Evolutionary conservation across 2,888 invertebrate species (phyloP).

Genomic region (Calliphora vomitoria): DNA sequence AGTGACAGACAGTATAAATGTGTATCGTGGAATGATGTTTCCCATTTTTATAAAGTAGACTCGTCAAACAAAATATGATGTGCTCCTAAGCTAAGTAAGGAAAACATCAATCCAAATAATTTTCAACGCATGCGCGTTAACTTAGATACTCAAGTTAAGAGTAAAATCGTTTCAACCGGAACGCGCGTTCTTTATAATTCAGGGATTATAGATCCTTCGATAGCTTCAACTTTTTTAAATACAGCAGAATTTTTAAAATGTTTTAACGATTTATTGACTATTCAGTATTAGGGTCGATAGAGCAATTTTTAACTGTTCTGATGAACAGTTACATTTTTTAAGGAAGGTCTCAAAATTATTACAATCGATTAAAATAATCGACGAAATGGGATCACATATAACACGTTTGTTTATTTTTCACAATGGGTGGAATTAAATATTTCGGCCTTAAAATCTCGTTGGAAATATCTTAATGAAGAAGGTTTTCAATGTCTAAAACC

Average conservation of each 20-base stretch:
- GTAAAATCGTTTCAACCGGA: slow-evolving; percentile 22
- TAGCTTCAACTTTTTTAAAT: slow-evolving; percentile 19
- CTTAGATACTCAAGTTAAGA: slow-evolving; percentile 29
- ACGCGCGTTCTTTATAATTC: neutral
- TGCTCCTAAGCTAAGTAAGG: slow-evolving; percentile 34
- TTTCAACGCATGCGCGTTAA: slow-evolving; percentile 54
- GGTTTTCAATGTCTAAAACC: slow-evolving; percentile 14
- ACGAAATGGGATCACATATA: neutral
- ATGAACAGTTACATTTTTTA: slow-evolving; percentile 23
- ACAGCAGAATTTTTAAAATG: slow-evolving; percentile 44
- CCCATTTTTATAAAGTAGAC: slow-evolving; percentile 19
- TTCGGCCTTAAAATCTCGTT: slow-evolving; percentile 15
- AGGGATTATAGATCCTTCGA: slow-evolving; percentile 10
- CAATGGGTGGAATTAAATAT: slow-evolving; percentile 8
- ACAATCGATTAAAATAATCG: neutral
- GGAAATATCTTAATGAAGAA: neutral
- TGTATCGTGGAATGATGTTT: slow-evolving; percentile 1
- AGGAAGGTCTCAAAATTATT: neutral
- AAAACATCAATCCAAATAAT: slow-evolving; percentile 40
- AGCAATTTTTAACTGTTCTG: neutral
- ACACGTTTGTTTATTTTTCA: neutral
- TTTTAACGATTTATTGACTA: slow-evolving; percentile 49
- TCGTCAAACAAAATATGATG: slow-evolving; percentile 29
- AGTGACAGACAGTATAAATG: neutral
- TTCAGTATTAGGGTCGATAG: neutral